A percentile compares a stretch with the other conserved stretches of the same genome.
These are phyloP conservation scores for Gymnogyps californianus DNA, from an alignment of 2,113 vertebrate genomes.

Conservation along the genomic window DNA sequence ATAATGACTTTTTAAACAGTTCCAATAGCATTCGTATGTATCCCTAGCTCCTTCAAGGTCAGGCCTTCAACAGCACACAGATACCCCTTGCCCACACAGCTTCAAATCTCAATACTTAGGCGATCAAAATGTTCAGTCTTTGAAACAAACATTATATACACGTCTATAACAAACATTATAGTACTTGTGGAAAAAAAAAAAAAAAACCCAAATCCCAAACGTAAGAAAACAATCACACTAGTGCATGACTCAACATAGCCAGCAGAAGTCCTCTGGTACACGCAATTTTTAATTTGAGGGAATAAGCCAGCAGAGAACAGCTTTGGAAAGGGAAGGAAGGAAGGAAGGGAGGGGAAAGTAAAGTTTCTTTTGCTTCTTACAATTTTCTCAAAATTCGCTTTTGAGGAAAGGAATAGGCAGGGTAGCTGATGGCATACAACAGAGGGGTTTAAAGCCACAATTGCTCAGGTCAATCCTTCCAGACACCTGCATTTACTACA, in stretches of 20 bases:
- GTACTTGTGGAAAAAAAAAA: not conserved
- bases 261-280: not conserved
- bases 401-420: not conserved
- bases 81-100: not conserved
- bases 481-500: not conserved
- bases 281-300: not conserved
- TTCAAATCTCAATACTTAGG: not conserved
- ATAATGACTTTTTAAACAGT: not conserved
- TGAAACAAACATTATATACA: not conserved
- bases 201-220: not conserved
- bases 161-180: rapidly evolving
- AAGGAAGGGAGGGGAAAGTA: too few relatives aligned
- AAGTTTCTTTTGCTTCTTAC: not conserved
- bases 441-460: not conserved
- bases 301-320: not conserved
- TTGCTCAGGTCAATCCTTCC: not conserved
- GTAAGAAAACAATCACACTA: not conserved
- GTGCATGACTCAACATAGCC: not conserved
- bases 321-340: not conserved
- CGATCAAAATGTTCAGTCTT: not conserved
- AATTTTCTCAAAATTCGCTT: not conserved
- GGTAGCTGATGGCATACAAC: not conserved
- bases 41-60: not conserved
- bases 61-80: not conserved
- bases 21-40: rapidly evolving